phyloP scores from a whole-genome alignment of 2,113 vertebrate species.

The Coturnix japonica region DNA sequence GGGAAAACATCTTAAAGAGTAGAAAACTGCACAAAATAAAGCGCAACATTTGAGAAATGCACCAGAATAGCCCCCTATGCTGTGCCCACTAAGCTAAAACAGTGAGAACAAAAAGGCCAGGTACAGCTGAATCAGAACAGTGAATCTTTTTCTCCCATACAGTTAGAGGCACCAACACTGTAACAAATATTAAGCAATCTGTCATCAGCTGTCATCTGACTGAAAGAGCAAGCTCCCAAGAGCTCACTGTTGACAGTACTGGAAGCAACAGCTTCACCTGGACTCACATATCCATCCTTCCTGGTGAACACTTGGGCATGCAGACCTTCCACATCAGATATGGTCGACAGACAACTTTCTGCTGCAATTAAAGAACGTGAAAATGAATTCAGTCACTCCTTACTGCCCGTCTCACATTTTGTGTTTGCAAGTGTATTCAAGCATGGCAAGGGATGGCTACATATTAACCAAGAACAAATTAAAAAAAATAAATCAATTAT shows the following conservation, averaged over 20 bases:
- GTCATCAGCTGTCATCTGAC: neutral
- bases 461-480: neutral
- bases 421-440: neutral
- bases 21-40: neutral
- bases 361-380: constrained; percentile 62
- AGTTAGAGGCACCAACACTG: constrained; percentile 1
- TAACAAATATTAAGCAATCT: constrained; percentile 34
- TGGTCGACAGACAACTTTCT: neutral
- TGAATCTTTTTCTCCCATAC: neutral
- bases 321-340: neutral
- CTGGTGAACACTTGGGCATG: neutral
- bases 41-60: neutral
- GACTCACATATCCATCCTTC: constrained; percentile 35
- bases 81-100: neutral
- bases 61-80: neutral
- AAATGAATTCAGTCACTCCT: constrained; percentile 23
- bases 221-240: constrained; percentile 28
- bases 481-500: neutral
- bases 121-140: neutral
- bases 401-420: neutral
- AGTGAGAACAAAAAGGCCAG: neutral
- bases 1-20: neutral
- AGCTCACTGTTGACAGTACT: neutral
- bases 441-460: neutral
- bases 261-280: constrained; percentile 40